These are phyloP conservation scores for Papilio demoleus DNA, from an alignment of 2,888 invertebrate genomes.

Conservation along the genomic window DNA sequence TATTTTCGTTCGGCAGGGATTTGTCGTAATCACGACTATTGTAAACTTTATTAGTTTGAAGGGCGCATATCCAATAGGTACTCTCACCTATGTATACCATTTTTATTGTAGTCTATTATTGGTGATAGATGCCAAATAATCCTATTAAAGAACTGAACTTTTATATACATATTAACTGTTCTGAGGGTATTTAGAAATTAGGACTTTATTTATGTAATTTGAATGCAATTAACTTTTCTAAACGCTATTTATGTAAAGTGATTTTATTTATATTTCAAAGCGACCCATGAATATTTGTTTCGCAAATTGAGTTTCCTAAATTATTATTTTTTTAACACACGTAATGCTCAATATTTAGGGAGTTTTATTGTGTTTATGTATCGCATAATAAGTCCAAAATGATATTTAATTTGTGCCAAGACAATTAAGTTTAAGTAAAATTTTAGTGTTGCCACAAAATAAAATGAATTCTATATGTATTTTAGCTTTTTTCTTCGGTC, in stretches of 20 bases:
- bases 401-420: constrained; percentile 80
- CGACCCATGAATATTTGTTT: constrained; percentile 53
- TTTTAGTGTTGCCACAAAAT: constrained; percentile 58
- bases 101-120: constrained; percentile 73
- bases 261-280: constrained; percentile 69
- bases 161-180: constrained; percentile 82
- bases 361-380: constrained; percentile 50
- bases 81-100: constrained; percentile 80
- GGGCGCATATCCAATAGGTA: constrained; percentile 76
- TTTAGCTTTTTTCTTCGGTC: constrained; percentile 56
- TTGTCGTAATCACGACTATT: constrained; percentile 57
- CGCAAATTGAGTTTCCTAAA: constrained; percentile 51
- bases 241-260: constrained; percentile 75
- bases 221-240: constrained; percentile 55
- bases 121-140: constrained; percentile 84
- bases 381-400: constrained; percentile 56
- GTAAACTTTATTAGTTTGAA: constrained; percentile 65
- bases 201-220: constrained; percentile 74
- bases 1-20: constrained; percentile 80
- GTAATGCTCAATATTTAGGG: constrained; percentile 59
- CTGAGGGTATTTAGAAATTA: constrained; percentile 81
- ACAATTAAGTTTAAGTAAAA: constrained; percentile 70
- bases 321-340: constrained; percentile 47
- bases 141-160: constrained; percentile 83
- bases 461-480: constrained; percentile 50